Evolutionary conservation across 2,888 invertebrate genomes (phyloP), one percentile per base, ranked within the genome.

Genomic region (Germaria angustata): DNA sequence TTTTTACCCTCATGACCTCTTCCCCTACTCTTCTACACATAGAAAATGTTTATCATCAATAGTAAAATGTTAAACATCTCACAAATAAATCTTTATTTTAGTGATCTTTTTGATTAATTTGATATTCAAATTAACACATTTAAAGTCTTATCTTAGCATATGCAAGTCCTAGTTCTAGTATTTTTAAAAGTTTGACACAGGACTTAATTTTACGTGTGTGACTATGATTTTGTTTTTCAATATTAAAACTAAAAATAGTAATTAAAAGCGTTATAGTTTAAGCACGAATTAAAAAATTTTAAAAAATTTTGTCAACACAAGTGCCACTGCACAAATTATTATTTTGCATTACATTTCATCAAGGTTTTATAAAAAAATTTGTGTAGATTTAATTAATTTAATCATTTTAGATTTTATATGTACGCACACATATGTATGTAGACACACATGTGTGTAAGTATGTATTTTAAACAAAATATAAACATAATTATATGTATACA

Each of bases 321-420:
- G 17, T 49, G 46, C n/a, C 20, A 39, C 9, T 57, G 39, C 36
- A 66, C 57, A 49, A 76, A 66, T 76, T 76, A 66, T 57, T 24
- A 41, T 24, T n/a, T 28, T 46, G 28, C 36, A 39, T 66, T 55
- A 57, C 55, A 57, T 13, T 68, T 68, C 20, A 59, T 39, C 66
- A 59, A 68, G 59, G 49, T 59, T 68, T 59, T 41, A 17, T 13
- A 44, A 44, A 1, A 20, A 55, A 22, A 6, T 5, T 7, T 24
- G 8, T 28, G 7, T 17, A 41, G 41, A 68, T 39, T 11, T 7
- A 53, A 65, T 32, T 34, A 8, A 15, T 13, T 39, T n/a, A 8
- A n/a, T 7, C 22, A 59, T 39, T 59, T 39, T 7, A 39, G 34
- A 13, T 39, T 39, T 59, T 0, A 20, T 28, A 13, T 34, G 3